Percentiles rank a stretch among this genome's conserved stretches.
These are phyloP conservation scores for Brachionus sp. DNA, from an alignment of 1,140 invertebrate genomes.

Conservation along the genomic window DNA sequence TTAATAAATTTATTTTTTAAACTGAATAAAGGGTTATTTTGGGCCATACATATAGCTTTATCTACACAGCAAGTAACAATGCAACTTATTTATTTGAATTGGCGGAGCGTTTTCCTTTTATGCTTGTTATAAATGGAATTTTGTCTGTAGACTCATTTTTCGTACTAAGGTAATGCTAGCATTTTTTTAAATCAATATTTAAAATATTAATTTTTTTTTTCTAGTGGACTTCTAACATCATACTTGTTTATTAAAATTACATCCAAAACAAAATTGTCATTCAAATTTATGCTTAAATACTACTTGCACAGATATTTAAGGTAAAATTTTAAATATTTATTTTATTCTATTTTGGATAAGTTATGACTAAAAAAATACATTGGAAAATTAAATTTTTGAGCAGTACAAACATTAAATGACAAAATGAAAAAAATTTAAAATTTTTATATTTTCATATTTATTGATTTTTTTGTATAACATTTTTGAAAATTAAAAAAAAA, in stretches of 20 bases:
- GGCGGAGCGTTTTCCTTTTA: slow-evolving; percentile 49
- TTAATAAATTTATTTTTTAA: slow-evolving; percentile 46
- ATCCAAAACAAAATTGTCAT: slow-evolving; percentile 49
- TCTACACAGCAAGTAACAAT: not conserved
- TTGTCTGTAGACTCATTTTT: slow-evolving; percentile 89
- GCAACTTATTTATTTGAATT: not conserved
- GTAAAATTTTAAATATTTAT: not conserved
- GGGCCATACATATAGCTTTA: slow-evolving; percentile 69
- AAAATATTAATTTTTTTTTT: not conserved
- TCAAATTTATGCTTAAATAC: slow-evolving; percentile 1
- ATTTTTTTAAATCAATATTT: not conserved
- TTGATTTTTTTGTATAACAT: no score
- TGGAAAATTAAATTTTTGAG: no score
- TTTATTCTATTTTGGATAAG: not conserved
- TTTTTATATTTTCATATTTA: no score
- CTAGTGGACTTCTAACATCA: slow-evolving; percentile 64
- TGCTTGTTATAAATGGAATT: slow-evolving; percentile 68
- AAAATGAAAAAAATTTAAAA: no score
- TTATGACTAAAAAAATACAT: not conserved
- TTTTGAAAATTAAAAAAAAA: no score
- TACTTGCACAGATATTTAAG: slow-evolving; percentile 35
- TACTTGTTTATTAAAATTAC: slow-evolving; percentile 63
- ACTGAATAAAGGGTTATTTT: slow-evolving; percentile 76
- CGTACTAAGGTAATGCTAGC: slow-evolving; percentile 59
- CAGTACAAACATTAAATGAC: no score